Percentiles rank a stretch among this genome's conserved stretches.
Conservation (phyloP, 2,797 vertebrate species). For the Anomalospiza imberbis region DNA sequence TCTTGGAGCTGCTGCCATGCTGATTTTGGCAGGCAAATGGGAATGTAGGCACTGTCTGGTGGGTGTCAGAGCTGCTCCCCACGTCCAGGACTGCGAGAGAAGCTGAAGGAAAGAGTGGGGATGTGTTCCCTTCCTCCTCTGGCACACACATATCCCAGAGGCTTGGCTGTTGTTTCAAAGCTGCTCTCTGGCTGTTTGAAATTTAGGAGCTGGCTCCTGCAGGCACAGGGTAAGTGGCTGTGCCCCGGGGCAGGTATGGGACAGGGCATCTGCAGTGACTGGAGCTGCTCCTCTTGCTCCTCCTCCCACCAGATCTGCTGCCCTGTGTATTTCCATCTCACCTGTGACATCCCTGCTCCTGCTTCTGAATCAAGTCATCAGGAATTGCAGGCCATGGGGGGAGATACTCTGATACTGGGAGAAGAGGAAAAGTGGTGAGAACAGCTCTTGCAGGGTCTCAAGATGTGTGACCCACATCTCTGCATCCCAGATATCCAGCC, state of each 20-base stretch:
- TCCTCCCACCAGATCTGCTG: rapidly evolving
- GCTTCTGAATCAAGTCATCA: neutral
- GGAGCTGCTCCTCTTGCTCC: neutral
- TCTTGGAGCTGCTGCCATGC: neutral
- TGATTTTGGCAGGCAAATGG: rapidly evolving
- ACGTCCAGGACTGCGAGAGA: rapidly evolving
- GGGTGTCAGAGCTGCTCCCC: neutral
- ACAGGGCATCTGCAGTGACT: neutral
- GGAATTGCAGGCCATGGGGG: neutral
- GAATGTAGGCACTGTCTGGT: neutral
- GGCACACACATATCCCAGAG: neutral
- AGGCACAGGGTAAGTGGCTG: neutral
- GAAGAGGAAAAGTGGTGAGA: neutral
- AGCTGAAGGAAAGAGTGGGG: neutral
- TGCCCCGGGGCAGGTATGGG: neutral
- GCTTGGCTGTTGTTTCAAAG: slow-evolving; percentile 13
- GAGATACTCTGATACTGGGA: neutral
- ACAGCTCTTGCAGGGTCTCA: rapidly evolving
- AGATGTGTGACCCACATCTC: neutral
- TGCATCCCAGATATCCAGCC: rapidly evolving
- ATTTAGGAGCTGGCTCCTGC: neutral
- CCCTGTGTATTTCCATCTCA: neutral
- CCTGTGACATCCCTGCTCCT: neutral
- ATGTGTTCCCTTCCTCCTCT: neutral
- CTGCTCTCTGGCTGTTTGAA: neutral